Evolutionary conservation across 2,797 vertebrate genomes (phyloP).

Genomic region (Apodemus agrarius): DNA sequence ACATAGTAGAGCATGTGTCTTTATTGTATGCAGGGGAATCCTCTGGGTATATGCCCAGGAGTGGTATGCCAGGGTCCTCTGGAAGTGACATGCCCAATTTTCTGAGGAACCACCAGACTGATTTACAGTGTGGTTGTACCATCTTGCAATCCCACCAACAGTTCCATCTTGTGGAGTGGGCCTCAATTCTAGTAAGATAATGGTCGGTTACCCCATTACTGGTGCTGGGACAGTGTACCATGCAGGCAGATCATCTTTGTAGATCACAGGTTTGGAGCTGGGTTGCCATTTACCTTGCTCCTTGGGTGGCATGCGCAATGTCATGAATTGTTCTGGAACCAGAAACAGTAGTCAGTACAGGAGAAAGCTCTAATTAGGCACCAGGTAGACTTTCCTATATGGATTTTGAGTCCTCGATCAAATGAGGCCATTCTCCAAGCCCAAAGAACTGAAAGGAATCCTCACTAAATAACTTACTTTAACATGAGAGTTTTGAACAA

Average conservation of each 20-base stretch:
- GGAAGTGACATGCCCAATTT: too few species aligned
- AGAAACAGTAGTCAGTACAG: not conserved
- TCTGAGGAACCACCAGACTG: too few species aligned
- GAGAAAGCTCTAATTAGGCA: not conserved
- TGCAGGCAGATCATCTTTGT: not conserved
- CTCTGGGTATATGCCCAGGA: too few species aligned
- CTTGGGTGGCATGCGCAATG: not conserved
- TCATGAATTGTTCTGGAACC: not conserved
- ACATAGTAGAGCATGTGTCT: too few species aligned
- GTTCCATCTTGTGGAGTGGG: too few species aligned
- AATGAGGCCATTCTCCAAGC: not conserved
- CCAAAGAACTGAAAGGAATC: not conserved
- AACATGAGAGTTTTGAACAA: not conserved
- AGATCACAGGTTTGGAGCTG: too few species aligned
- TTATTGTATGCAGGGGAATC: too few species aligned
- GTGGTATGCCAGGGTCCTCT: too few species aligned
- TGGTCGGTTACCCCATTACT: not conserved
- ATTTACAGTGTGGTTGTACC: too few species aligned
- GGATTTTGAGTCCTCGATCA: not conserved
- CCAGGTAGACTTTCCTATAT: not conserved
- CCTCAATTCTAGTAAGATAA: not conserved
- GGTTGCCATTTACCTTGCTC: not conserved
- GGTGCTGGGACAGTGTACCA: fast-evolving
- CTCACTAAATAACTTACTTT: not conserved
- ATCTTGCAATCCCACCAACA: too few species aligned